Evolutionary conservation across 1,140 invertebrate genomes (phyloP).

Genomic region (Harpegnathos saltator): DNA sequence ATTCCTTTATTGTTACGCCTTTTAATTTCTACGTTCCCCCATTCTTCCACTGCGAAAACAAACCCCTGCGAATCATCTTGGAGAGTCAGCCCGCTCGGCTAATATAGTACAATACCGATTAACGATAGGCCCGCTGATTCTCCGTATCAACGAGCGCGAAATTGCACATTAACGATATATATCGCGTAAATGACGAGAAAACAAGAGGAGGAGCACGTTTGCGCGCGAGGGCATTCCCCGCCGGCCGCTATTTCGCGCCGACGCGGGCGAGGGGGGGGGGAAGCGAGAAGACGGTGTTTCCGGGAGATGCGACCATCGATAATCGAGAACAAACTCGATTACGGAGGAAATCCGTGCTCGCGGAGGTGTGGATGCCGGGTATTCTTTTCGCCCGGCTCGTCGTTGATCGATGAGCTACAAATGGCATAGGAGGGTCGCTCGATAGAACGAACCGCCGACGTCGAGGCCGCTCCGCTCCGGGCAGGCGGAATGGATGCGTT

Average conservation of each 20-base stretch:
- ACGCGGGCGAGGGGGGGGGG: neutral
- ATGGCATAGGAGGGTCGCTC: conserved; percentile 64
- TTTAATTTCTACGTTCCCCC: too few species aligned
- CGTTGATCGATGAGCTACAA: conserved; percentile 77
- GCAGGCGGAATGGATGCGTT: conserved; percentile 59
- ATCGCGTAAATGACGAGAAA: neutral
- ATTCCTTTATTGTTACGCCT: too few species aligned
- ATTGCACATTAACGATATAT: neutral
- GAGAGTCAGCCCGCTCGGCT: too few species aligned
- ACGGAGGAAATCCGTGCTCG: conserved; percentile 73
- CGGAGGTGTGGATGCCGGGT: conserved; percentile 58
- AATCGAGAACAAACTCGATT: conserved; percentile 76
- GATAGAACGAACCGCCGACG: conserved; percentile 54
- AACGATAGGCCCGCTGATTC: too few species aligned
- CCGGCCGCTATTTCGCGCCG: conserved; percentile 18
- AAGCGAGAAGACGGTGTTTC: conserved; percentile 62
- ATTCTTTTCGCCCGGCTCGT: conserved; percentile 64
- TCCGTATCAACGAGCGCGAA: too few species aligned
- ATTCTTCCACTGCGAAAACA: too few species aligned
- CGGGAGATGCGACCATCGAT: conserved; percentile 67
- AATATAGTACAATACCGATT: too few species aligned
- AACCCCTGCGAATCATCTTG: too few species aligned
- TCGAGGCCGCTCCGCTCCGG: conserved; percentile 37
- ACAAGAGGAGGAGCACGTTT: conserved; percentile 9
- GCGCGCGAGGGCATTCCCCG: neutral